Percentiles rank a stretch among this genome's conserved stretches.
phyloP scores from a whole-genome alignment of 2,113 vertebrate species.

The Saccopteryx bilineata region DNA sequence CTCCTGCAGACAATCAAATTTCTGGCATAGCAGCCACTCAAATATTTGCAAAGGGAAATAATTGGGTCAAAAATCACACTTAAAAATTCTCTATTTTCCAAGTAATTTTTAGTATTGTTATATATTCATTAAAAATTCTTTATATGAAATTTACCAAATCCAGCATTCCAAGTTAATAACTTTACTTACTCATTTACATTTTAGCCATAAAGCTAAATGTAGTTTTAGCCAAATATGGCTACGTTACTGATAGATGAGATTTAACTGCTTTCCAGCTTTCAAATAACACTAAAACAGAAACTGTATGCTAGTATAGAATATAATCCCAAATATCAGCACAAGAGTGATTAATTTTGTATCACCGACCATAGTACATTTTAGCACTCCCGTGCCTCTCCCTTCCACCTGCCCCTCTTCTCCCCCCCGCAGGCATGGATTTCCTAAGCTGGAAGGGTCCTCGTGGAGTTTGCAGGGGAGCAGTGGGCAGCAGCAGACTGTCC shows the following conservation, averaged over 20 bases:
- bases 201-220: slow-evolving; percentile 38
- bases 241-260: background rate
- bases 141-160: background rate
- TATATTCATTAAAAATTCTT: background rate
- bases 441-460: no score
- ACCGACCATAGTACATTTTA: background rate
- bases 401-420: no score
- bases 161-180: background rate
- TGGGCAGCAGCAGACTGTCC: no score
- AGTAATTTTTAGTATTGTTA: slow-evolving; percentile 10
- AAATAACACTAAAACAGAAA: background rate
- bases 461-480: no score
- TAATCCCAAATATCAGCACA: background rate
- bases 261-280: background rate
- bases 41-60: slow-evolving; percentile 29
- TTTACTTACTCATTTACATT: background rate
- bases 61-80: background rate
- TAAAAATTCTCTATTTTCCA: slow-evolving; percentile 32
- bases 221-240: slow-evolving; percentile 19
- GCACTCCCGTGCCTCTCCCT: no score
- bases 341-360: background rate
- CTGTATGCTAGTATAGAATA: background rate
- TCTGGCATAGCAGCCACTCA: background rate
- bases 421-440: no score
- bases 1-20: background rate